Conservation (phyloP, 2,113 vertebrate species). For the Sinocyclocheilus rhinocerous region DNA sequence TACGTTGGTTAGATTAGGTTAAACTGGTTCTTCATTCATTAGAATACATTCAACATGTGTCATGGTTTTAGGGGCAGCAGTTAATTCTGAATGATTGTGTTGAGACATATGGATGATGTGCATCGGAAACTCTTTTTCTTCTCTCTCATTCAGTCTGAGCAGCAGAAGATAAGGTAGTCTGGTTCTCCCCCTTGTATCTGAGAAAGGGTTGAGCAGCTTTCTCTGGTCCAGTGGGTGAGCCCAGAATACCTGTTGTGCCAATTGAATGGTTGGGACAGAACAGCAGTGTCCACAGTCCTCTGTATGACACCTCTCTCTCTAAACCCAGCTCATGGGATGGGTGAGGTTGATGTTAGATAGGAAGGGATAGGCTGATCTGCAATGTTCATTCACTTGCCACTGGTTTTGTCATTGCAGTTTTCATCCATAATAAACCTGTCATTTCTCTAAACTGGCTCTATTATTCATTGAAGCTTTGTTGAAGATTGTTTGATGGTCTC, state of each 20-base stretch:
- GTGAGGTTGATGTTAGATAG: slow-evolving; percentile 72
- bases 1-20: not conserved
- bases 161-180: slow-evolving; percentile 20
- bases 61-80: not conserved
- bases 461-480: not conserved
- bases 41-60: not conserved
- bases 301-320: slow-evolving; percentile 73
- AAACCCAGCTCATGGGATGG: slow-evolving; percentile 67
- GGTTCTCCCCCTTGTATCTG: slow-evolving; percentile 49
- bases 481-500: not conserved
- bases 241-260: slow-evolving; percentile 46
- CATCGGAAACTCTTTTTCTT: not conserved
- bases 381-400: slow-evolving; percentile 18
- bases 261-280: slow-evolving; percentile 58
- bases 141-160: not conserved
- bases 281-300: slow-evolving; percentile 55
- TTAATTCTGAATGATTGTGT: slow-evolving; percentile 46
- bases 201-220: slow-evolving; percentile 81
- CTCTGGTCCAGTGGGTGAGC: slow-evolving; percentile 56
- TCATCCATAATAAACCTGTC: slow-evolving; percentile 54
- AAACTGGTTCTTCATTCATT: not conserved
- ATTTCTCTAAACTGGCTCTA: slow-evolving; percentile 34
- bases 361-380: slow-evolving; percentile 54
- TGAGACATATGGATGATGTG: slow-evolving; percentile 24
- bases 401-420: slow-evolving; percentile 17